Evolutionary conservation across 1,140 invertebrate genomes (phyloP).

Genomic region (Papilio dardanus): DNA sequence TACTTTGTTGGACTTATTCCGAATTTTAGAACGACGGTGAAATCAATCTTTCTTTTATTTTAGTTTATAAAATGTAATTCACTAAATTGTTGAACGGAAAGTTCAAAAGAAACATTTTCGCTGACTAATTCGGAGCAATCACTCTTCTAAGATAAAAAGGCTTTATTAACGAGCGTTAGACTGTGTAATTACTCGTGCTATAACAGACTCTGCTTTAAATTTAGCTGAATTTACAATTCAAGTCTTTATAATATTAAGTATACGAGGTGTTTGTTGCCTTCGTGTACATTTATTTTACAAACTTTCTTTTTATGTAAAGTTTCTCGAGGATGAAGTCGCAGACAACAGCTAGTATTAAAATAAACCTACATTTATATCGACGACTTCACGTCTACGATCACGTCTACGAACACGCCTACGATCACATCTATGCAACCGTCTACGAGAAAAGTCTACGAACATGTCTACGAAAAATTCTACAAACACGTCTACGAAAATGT

Average conservation of each 20-base stretch:
- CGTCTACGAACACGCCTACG: too few relatives aligned
- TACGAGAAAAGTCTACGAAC: too few relatives aligned
- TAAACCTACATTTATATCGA: too few relatives aligned
- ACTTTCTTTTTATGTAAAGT: too few relatives aligned
- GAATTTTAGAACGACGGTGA: neutral
- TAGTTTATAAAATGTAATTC: conserved; percentile 14
- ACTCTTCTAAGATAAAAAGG: conserved; percentile 7
- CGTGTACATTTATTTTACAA: neutral
- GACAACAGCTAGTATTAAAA: too few relatives aligned
- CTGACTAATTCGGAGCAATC: conserved; percentile 21
- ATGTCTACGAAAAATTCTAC: too few relatives aligned
- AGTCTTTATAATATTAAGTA: neutral
- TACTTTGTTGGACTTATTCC: neutral
- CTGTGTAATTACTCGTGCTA: conserved; percentile 17
- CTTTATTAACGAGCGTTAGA: conserved; percentile 3
- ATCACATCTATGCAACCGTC: too few relatives aligned
- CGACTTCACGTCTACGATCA: too few relatives aligned
- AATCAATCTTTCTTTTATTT: conserved; percentile 21
- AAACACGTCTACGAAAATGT: too few relatives aligned
- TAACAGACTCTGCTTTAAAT: conserved; percentile 1
- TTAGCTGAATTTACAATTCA: neutral
- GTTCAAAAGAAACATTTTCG: conserved; percentile 8
- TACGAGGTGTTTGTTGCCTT: neutral
- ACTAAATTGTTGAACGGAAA: conserved; percentile 14
- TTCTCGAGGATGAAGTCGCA: too few relatives aligned